phyloP scores from a whole-genome alignment of 2,797 vertebrate species.

The Helostoma temminkii region DNA sequence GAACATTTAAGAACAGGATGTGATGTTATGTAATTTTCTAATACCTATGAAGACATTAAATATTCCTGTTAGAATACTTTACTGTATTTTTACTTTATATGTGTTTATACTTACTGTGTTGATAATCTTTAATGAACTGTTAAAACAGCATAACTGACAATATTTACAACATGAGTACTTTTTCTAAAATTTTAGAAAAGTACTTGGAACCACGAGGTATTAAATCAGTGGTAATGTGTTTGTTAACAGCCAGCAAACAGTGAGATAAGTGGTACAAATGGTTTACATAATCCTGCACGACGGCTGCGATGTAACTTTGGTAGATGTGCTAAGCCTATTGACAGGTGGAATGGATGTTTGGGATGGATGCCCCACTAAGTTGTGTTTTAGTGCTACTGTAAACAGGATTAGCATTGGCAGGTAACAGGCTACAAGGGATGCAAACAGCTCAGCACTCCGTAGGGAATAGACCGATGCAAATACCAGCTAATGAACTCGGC shows the following conservation, averaged over 20 bases:
- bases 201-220: not conserved
- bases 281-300: conserved; percentile 45
- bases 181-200: not conserved
- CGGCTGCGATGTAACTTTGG: conserved; percentile 62
- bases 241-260: conserved; percentile 32
- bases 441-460: conserved; percentile 64
- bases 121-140: too few relatives aligned
- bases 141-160: not conserved
- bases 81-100: too few relatives aligned
- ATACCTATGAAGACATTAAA: not conserved
- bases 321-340: conserved; percentile 69
- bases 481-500: conserved; percentile 79
- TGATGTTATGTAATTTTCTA: too few relatives aligned
- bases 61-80: not conserved
- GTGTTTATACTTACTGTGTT: too few relatives aligned
- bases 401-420: conserved; percentile 85
- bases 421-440: conserved; percentile 66
- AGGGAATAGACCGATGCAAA: conserved; percentile 72
- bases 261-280: conserved; percentile 56
- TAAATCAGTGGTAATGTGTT: conserved; percentile 32
- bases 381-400: conserved; percentile 78
- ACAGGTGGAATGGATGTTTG: conserved; percentile 63
- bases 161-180: not conserved
- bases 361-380: conserved; percentile 74
- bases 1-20: too few relatives aligned